These are phyloP conservation scores for Cacajao melanocephalus DNA, from an alignment of 2,797 vertebrate genomes.

Conservation along the genomic window DNA sequence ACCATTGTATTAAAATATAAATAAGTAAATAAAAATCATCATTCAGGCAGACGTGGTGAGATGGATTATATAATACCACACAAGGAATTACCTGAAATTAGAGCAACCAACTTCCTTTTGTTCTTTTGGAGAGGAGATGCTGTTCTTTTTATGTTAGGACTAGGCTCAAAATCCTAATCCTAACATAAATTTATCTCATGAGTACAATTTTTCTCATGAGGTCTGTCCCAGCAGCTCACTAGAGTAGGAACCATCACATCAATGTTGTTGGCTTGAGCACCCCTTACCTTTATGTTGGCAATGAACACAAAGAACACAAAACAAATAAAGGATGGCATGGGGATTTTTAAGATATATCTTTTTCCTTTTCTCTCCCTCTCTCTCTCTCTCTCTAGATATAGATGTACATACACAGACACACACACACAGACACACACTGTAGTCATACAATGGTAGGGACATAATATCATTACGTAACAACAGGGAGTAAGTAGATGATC, in stretches of 20 bases:
- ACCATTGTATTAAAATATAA: background rate
- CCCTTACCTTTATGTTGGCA: background rate
- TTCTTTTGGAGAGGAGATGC: background rate
- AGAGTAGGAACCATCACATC: background rate
- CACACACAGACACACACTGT: rapidly evolving
- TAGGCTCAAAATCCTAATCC: background rate
- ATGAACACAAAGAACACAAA: background rate
- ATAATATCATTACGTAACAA: background rate
- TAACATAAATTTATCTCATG: background rate
- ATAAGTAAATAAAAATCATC: background rate
- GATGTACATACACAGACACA: rapidly evolving
- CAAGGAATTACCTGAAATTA: background rate
- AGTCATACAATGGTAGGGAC: background rate
- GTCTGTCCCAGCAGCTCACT: background rate
- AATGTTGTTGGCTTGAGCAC: background rate
- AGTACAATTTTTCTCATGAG: background rate
- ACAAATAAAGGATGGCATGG: background rate
- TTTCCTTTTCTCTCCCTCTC: background rate
- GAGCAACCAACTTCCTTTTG: background rate
- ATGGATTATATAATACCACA: background rate
- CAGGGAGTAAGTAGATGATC: background rate
- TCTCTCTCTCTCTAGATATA: background rate
- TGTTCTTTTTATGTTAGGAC: background rate
- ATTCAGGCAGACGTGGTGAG: background rate
- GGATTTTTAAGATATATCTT: background rate